These are phyloP conservation scores for Pachyuromys duprasi DNA, from an alignment of 2,797 vertebrate species.

Conservation along the genomic window DNA sequence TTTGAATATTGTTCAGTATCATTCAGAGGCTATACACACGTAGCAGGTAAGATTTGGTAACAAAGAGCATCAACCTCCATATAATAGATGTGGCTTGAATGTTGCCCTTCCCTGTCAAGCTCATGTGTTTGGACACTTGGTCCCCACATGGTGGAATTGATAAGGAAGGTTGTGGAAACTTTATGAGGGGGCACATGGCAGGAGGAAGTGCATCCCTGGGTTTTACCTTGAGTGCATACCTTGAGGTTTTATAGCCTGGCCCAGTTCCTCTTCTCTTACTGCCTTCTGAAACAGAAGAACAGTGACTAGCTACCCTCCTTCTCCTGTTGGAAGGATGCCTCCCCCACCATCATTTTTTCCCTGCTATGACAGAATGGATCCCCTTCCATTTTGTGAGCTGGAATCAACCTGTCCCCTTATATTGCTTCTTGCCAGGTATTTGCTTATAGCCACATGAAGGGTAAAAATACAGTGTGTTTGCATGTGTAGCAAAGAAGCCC, in stretches of 20 bases:
- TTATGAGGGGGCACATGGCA: background rate
- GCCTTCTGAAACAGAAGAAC: background rate
- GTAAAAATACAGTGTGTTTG: background rate
- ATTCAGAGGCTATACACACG: background rate
- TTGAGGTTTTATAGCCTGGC: background rate
- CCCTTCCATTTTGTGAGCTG: background rate
- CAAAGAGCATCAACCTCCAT: background rate
- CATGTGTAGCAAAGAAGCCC: background rate
- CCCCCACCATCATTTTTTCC: no score
- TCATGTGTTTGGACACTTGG: background rate
- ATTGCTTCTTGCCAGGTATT: background rate
- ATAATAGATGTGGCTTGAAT: background rate
- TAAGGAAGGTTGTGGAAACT: background rate
- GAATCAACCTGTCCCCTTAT: background rate
- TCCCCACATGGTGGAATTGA: background rate
- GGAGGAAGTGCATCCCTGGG: background rate
- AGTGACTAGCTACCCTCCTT: no score
- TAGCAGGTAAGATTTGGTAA: slow-evolving; percentile 30
- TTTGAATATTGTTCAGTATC: slow-evolving; percentile 42
- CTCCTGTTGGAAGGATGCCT: background rate
- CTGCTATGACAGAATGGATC: background rate
- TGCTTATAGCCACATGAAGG: background rate
- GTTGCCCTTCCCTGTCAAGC: background rate
- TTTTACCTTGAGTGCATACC: no score
- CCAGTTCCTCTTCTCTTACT: background rate